Base-by-base conservation (phyloP, 2,797 vertebrate species). In the Bradypus variegatus region DNA sequence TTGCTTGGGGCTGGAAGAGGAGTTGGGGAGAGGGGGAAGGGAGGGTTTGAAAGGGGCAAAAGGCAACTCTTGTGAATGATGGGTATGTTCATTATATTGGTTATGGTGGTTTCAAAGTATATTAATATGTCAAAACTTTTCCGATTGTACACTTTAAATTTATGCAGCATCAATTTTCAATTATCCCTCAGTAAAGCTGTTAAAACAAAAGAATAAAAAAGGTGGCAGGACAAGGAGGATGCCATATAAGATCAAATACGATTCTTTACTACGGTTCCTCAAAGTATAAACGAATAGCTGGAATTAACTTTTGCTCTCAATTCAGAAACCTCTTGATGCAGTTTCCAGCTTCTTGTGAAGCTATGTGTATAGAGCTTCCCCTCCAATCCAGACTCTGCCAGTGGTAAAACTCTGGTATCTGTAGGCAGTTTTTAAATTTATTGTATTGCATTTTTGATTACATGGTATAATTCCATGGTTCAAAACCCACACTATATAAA, bases 361-460 rank as follows among this genome's bases (percentile, higher is more conserved):
- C 19, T 38, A 64, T 86, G 58, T 65, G 65, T 38, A 75, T 6
- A 55, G 19, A 62, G 7, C 27, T 79, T 77, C 29, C 16, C 55
- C 15, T 85, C 60, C 41, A 67, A 48, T 60, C 45, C 21, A 48
- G 41, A 84, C 31, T 83, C 55, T 88, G 50, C 19, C 50, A 48
- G 10, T 76, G 69, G 18, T 38, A 25, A 60, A 70, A 70, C 25
- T 67, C 38, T 41, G 60, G 60, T 27, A 21, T 73, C 41, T 78
- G 41, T 82, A 11, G 25, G 33, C 15, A 91, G 31, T 36, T 88
- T 79, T 85, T 13, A 48, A 60, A 70, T 62, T 41, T 67, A 36
- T 21, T 86, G 16, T 48, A 92, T 69, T 85, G 36, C 62, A 88
- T 70, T 91, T 91, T 80, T 65, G 3, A 84, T 94, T 89, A 45